Conservation (phyloP, 2,797 vertebrate species). For the Halcyon leucocephala region DNA sequence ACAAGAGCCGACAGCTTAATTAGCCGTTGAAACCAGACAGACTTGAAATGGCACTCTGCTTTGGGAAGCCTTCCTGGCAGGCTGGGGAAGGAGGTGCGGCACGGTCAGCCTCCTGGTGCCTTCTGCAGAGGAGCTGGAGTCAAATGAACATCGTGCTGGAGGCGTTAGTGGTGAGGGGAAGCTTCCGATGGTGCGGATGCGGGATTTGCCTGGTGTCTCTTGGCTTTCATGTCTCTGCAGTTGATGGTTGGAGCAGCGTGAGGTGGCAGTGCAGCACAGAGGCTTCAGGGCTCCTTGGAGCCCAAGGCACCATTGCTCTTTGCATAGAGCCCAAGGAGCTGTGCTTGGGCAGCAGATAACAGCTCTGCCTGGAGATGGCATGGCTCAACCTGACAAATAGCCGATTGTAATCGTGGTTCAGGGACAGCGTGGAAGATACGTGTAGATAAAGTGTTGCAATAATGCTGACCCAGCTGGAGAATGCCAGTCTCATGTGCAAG, state of each 20-base stretch:
- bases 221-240: not conserved
- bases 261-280: not conserved
- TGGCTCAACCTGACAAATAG: not conserved
- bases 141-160: not conserved
- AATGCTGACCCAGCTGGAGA: not conserved
- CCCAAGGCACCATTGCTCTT: fast-evolving
- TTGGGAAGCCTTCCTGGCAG: not conserved
- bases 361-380: not conserved
- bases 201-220: not conserved
- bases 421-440: fast-evolving
- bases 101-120: not conserved
- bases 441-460: not conserved
- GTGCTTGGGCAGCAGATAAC: not conserved
- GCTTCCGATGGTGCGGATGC: not conserved
- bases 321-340: fast-evolving
- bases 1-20: conserved; percentile 14
- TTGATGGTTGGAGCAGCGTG: not conserved
- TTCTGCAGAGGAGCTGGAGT: not conserved
- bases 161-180: not conserved
- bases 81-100: not conserved
- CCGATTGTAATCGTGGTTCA: fast-evolving
- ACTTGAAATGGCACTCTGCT: not conserved
- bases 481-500: fast-evolving
- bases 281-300: not conserved
- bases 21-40: conserved; percentile 21